Evolutionary conservation across 2,797 vertebrate genomes (phyloP), one percentile per base, ranked within the genome.

Genomic region (Thaleichthys pacificus): DNA sequence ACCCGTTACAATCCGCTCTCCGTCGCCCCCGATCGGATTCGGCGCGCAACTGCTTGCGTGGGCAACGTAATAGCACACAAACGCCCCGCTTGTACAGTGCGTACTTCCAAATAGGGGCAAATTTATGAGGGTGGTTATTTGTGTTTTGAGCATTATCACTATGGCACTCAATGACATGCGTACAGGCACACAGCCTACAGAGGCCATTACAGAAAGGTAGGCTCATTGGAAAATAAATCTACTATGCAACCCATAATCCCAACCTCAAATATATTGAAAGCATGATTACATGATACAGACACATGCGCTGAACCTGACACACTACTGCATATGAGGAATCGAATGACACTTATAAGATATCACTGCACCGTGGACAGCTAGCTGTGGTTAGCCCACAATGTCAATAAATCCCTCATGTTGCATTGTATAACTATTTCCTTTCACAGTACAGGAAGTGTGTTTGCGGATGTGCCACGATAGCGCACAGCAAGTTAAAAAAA

Each of bases 51-150:
- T 42, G 68, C 80, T 63, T 47, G 80, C 71, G 87, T 80, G 75
- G 61, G 70, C 61, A 71, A 73, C 70, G 79, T 73, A 69, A 79
- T 30, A 49, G 38, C 80, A 66, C 81, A 76, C 82, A 47, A 47
- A 47, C 74, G 68, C 64, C 68, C 80, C 68, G 68, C 68, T 42
- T 28, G 67, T 51, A 65, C 69, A 56, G 68, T 64, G 87, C 81
- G 68, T 62, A 87, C 81, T 79, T 89, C 90, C 90, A 90, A 91
- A 91, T 91, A 91, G 85, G 89, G 90, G 79, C 86, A 91, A 88
- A 88, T 51, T 19, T 84, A 85, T 79, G 87, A 87, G 81, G 51
- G 77, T 66, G 80, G 75, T 78, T 62, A 75, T 86, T 85, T 82
- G 80, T 79, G 82, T 70, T 75, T 74, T 74, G 19, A 24, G 7